Evolutionary conservation across 2,888 invertebrate species (phyloP), one percentile per base, ranked within the genome.

Genomic region (Acleris sparsana): DNA sequence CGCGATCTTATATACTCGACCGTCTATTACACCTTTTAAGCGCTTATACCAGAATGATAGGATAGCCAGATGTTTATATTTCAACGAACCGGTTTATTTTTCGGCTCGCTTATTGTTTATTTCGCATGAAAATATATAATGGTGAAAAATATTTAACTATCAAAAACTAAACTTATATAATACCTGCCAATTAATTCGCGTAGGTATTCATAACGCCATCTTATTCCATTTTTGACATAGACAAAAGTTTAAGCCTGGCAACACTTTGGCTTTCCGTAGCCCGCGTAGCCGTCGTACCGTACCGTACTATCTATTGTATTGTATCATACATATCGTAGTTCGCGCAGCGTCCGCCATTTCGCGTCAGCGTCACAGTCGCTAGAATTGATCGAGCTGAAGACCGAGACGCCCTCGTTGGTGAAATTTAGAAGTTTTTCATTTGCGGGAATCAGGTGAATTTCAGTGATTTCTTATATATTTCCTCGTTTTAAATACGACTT

Each of bases 331-430:
- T n/a, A n/a, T 71, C 70, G 66, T 77, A 77, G 80, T 80, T 80
- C 78, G 75, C 76, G 66, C 69, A 69, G 71, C 66, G 53, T 67
- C 85, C 77, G 86, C 88, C 87, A 88, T 88, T 85, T 85, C 80
- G 87, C 66, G 66, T 66, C 66, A 66, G 88, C 89, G 89, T 89
- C 85, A 81, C 84, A 78, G 79, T 87, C 86, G 89, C 88, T 69
- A 69, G 78, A 77, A 86, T 84, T 87, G 87, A 90, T 85, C 77
- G 80, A 66, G 66, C 62, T 39, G 61, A 57, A 65, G 66, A 66
- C 66, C 57, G 66, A 77, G 86, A 89, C 90, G 90, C 90, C 89
- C 87, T 89, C 89, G 79, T 84, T 85, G 86, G 81, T 84, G 83
- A 83, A 86, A 82, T 78, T 80, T 76, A 78, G 85, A 86, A 86